These are phyloP conservation scores for Hiodon tergisus DNA, from an alignment of 2,113 vertebrate genomes.

Conservation along the genomic window DNA sequence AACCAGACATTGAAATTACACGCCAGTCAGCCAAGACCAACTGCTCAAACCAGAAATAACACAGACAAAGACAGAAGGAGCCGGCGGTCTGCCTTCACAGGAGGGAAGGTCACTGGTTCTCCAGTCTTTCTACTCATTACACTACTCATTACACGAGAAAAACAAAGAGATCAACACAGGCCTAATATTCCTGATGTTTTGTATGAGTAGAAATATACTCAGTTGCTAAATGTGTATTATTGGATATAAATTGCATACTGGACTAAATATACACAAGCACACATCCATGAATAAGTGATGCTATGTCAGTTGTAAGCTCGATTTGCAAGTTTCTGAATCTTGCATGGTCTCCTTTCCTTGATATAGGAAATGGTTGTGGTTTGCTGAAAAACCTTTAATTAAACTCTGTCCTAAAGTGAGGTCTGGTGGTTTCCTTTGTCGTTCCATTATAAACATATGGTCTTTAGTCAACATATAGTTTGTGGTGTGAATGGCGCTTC, in stretches of 20 bases:
- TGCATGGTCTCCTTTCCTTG: slow-evolving; percentile 16
- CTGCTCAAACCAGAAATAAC: slow-evolving; percentile 17
- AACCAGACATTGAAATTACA: slow-evolving; percentile 54
- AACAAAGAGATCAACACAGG: too few relatives aligned
- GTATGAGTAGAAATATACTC: too few relatives aligned
- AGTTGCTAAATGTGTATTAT: too few relatives aligned
- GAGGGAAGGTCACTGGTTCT: not conserved
- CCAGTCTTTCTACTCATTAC: not conserved
- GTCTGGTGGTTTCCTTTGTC: slow-evolving; percentile 22
- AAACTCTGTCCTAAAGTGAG: slow-evolving; percentile 35
- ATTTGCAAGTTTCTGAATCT: too few relatives aligned
- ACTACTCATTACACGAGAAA: slow-evolving; percentile 10
- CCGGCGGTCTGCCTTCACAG: slow-evolving; percentile 1
- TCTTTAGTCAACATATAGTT: slow-evolving; percentile 16
- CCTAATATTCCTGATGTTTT: too few relatives aligned
- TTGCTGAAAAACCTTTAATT: slow-evolving; percentile 24
- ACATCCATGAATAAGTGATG: too few relatives aligned
- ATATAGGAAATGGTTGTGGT: slow-evolving; percentile 27
- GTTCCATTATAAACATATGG: slow-evolving; percentile 15
- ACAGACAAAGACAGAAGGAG: not conserved
- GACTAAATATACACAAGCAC: too few relatives aligned
- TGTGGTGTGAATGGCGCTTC: slow-evolving; percentile 20
- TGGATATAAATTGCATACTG: too few relatives aligned
- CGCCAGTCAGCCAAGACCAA: slow-evolving; percentile 10
- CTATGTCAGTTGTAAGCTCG: too few relatives aligned